Conservation (phyloP, 2,888 invertebrate genomes). For the Oligia fasciuncula region DNA sequence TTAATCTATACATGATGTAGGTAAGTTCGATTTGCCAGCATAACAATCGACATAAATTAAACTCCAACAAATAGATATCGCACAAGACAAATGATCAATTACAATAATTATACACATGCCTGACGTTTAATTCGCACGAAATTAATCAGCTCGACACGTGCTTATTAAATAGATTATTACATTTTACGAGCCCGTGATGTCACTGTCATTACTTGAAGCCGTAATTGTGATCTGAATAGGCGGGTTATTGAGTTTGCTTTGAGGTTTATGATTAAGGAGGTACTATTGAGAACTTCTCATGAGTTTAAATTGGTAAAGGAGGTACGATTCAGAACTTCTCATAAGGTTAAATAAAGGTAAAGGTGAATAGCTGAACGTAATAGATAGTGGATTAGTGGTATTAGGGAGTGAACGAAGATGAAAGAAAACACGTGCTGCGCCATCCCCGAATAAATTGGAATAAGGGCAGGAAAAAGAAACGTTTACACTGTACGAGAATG, state of each 20-base stretch:
- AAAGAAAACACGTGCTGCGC: not conserved
- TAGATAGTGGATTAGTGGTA: not conserved
- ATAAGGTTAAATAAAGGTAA: not conserved
- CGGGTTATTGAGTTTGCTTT: constrained; percentile 3
- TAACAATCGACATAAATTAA: constrained; percentile 18
- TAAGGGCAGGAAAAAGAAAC: not conserved
- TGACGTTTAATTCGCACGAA: constrained; percentile 25
- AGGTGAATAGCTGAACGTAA: not conserved
- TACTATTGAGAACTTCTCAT: not conserved
- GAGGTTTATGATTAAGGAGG: not conserved
- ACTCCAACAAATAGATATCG: constrained; percentile 3
- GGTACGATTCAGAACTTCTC: not conserved
- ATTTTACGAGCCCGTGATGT: constrained; percentile 14
- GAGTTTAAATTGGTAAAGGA: not conserved
- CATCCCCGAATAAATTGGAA: not conserved
- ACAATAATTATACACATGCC: constrained; percentile 40
- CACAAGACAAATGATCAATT: constrained; percentile 23
- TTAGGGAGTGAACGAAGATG: too few relatives aligned
- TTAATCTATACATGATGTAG: not conserved
- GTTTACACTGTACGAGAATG: not conserved
- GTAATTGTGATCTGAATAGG: constrained; percentile 31
- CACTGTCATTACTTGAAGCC: constrained; percentile 7
- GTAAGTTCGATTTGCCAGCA: not conserved
- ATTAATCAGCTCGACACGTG: constrained; percentile 46
- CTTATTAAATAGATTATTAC: constrained; percentile 36